Evolutionary conservation across 2,888 invertebrate genomes (phyloP).

Genomic region (Xestia xanthographa): DNA sequence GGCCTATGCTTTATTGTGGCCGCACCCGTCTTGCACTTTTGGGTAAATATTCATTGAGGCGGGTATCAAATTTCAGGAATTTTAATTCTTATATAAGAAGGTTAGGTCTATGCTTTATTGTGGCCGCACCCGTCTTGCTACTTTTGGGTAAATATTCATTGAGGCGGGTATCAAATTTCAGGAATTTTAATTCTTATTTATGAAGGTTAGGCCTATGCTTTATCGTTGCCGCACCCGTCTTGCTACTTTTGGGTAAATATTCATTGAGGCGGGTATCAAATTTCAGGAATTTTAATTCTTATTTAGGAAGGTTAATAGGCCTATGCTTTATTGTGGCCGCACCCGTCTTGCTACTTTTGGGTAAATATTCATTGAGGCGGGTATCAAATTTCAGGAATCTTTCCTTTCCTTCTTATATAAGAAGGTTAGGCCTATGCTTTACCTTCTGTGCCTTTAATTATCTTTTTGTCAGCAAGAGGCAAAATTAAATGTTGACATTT

Average conservation of each 20-base stretch:
- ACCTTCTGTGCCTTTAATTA: not conserved
- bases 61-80: slow-evolving; percentile 17
- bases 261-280: slow-evolving; percentile 26
- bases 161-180: slow-evolving; percentile 13
- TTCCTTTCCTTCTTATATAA: too few species aligned
- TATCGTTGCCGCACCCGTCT: slow-evolving; percentile 78
- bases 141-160: slow-evolving; percentile 70
- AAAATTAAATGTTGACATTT: not conserved
- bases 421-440: not conserved
- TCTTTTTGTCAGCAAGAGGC: not conserved
- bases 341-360: slow-evolving; percentile 78
- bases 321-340: slow-evolving; percentile 81
- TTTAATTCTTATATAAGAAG: not conserved
- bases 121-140: slow-evolving; percentile 78
- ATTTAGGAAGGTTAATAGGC: too few species aligned
- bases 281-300: slow-evolving; percentile 15
- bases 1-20: slow-evolving; percentile 82
- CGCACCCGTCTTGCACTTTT: slow-evolving; percentile 79
- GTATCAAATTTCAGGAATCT: slow-evolving; percentile 20
- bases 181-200: slow-evolving; percentile 2
- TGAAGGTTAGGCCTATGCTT: slow-evolving; percentile 65
- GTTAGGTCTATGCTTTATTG: slow-evolving; percentile 76
- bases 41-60: slow-evolving; percentile 59
- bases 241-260: slow-evolving; percentile 76
- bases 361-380: slow-evolving; percentile 55